Conservation (phyloP, 2,888 invertebrate species). For the Osmoderma eremita region DNA sequence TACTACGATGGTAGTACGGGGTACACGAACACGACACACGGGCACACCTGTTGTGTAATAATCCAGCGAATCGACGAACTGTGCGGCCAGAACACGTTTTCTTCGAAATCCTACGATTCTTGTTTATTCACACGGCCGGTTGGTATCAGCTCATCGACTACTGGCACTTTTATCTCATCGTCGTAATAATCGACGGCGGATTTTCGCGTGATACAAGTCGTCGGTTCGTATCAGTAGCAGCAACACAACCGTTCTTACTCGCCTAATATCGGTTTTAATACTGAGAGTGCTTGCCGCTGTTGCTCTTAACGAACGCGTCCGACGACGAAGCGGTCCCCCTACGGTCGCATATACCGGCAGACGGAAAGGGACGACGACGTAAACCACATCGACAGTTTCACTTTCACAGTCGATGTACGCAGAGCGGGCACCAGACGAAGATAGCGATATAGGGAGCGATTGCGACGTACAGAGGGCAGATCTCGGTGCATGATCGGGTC, state of each 20-base stretch:
- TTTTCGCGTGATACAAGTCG: slow-evolving; percentile 12
- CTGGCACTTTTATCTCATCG: not conserved
- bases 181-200: not conserved
- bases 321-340: slow-evolving; percentile 34
- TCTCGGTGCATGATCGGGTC: slow-evolving; percentile 46
- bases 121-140: not conserved
- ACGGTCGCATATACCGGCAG: slow-evolving; percentile 26
- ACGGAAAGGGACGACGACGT: slow-evolving; percentile 21
- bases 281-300: slow-evolving; percentile 25
- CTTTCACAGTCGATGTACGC: slow-evolving; percentile 39
- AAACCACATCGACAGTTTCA: slow-evolving; percentile 38
- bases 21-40: slow-evolving; percentile 35
- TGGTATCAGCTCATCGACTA: not conserved
- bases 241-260: slow-evolving; percentile 13
- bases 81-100: slow-evolving; percentile 20
- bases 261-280: slow-evolving; percentile 28
- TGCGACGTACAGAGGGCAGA: slow-evolving; percentile 40
- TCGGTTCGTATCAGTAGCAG: slow-evolving; percentile 5
- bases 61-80: slow-evolving; percentile 4
- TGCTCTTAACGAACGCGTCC: slow-evolving; percentile 32
- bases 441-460: slow-evolving; percentile 32
- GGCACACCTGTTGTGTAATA: slow-evolving; percentile 35
- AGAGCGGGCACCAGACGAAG: slow-evolving; percentile 42
- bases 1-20: slow-evolving; percentile 2
- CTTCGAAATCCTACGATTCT: slow-evolving; percentile 16